Conservation (phyloP, 2,797 vertebrate genomes). For the Cyprinodon diabolis region DNA sequence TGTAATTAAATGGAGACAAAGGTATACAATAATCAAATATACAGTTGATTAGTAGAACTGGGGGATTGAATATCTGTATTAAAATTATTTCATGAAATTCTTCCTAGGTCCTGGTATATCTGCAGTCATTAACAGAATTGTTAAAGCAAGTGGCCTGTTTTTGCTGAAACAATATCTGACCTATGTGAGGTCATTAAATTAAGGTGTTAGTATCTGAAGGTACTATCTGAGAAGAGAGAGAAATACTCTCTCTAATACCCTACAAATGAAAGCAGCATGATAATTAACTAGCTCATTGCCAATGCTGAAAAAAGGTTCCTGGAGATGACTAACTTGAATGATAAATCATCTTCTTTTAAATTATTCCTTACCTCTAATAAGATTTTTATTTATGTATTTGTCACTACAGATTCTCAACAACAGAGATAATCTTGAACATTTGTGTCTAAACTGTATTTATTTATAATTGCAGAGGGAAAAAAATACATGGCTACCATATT, state of each 20-base stretch:
- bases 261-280: background rate
- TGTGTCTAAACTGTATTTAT: background rate
- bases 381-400: background rate
- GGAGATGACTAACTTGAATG: background rate
- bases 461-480: background rate
- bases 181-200: conserved; percentile 80
- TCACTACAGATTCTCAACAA: background rate
- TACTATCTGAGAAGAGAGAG: conserved; percentile 40
- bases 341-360: background rate
- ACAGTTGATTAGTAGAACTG: conserved; percentile 63
- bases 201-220: conserved; percentile 72
- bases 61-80: conserved; percentile 59
- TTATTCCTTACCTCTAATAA: background rate
- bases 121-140: conserved; percentile 75
- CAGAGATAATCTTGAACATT: background rate
- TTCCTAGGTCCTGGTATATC: conserved; percentile 74
- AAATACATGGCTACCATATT: background rate
- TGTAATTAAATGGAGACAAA: conserved; percentile 49
- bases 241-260: conserved; percentile 41
- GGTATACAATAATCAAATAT: conserved; percentile 37
- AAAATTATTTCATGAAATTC: conserved; percentile 60
- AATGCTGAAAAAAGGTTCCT: background rate
- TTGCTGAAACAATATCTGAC: conserved; percentile 78
- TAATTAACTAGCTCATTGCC: background rate
- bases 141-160: conserved; percentile 73